Conservation (phyloP, 2,797 vertebrate genomes). For the Centroberyx gerrardi region DNA sequence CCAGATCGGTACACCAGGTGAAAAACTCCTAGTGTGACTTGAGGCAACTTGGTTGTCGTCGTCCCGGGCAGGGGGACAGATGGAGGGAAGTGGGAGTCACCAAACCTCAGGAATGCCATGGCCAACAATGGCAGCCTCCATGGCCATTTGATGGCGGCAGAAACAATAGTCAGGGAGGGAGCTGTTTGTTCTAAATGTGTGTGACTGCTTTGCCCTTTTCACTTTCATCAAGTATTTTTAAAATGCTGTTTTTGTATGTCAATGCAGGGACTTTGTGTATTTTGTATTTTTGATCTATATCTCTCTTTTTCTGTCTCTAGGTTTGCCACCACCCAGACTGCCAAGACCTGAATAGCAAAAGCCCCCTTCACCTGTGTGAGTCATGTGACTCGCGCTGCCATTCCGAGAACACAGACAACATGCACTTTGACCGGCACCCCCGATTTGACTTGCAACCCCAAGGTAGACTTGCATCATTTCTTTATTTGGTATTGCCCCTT, state of each 20-base stretch:
- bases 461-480: constrained; percentile 79
- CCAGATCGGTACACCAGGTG: constrained; percentile 48
- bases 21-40: constrained; percentile 41
- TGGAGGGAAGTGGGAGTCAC: constrained; percentile 51
- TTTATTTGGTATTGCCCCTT: constrained; percentile 2
- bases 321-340: constrained; percentile 94
- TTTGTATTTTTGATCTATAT: neutral
- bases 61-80: constrained; percentile 51
- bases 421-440: constrained; percentile 93
- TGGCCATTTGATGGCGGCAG: constrained; percentile 58
- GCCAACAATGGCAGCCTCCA: constrained; percentile 36
- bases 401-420: constrained; percentile 83
- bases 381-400: constrained; percentile 92
- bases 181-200: constrained; percentile 56
- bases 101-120: constrained; percentile 62
- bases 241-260: constrained; percentile 33
- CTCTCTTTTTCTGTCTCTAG: constrained; percentile 75
- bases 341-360: constrained; percentile 88
- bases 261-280: constrained; percentile 6
- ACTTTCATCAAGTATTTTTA: constrained; percentile 1
- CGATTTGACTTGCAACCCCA: constrained; percentile 92
- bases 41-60: constrained; percentile 59
- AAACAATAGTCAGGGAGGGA: constrained; percentile 63
- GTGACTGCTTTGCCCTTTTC: constrained; percentile 49
- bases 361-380: constrained; percentile 92